A percentile compares a stretch with the other conserved stretches of the same genome.
phyloP scores from a whole-genome alignment of 2,888 invertebrate genomes.

The Euzetes globulus region DNA sequence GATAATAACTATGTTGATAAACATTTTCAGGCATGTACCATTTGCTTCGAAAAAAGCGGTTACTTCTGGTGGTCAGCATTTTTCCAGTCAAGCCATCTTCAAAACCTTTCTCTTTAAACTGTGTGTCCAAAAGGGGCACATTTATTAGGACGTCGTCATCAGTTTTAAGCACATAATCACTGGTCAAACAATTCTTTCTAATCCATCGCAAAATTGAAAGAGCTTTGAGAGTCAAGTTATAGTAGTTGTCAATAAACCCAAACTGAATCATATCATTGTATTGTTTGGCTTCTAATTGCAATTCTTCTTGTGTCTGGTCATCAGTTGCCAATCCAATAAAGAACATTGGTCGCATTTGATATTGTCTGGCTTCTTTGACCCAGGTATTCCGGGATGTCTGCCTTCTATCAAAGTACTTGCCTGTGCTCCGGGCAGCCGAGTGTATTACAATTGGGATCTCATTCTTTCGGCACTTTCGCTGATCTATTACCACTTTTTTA shows the following conservation, averaged over 20 bases:
- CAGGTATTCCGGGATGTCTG: constrained; percentile 26
- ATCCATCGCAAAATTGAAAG: constrained; percentile 35
- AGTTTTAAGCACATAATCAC: constrained; percentile 35
- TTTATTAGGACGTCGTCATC: constrained; percentile 38
- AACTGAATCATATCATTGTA: constrained; percentile 35
- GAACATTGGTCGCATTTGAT: constrained; percentile 29
- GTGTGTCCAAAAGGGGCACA: constrained; percentile 19
- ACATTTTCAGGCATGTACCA: constrained; percentile 31
- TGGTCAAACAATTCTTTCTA: constrained; percentile 19
- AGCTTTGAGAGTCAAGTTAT: constrained; percentile 35
- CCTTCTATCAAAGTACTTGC: constrained; percentile 31
- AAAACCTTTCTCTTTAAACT: constrained; percentile 16
- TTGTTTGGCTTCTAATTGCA: constrained; percentile 24
- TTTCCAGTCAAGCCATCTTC: constrained; percentile 25
- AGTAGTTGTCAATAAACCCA: constrained; percentile 35
- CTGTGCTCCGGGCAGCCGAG: constrained; percentile 26
- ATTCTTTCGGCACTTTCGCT: constrained; percentile 3
- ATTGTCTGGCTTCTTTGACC: constrained; percentile 17
- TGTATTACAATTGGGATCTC: constrained; percentile 33
- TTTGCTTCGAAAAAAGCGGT: constrained; percentile 25
- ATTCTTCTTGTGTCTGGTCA: background rate
- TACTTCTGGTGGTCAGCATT: constrained; percentile 16
- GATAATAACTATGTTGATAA: constrained; percentile 17
- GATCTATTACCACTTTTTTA: constrained; percentile 20
- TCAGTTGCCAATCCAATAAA: constrained; percentile 32